phyloP scores from a whole-genome alignment of 2,888 invertebrate genomes.

The Diplolepis rosae region DNA sequence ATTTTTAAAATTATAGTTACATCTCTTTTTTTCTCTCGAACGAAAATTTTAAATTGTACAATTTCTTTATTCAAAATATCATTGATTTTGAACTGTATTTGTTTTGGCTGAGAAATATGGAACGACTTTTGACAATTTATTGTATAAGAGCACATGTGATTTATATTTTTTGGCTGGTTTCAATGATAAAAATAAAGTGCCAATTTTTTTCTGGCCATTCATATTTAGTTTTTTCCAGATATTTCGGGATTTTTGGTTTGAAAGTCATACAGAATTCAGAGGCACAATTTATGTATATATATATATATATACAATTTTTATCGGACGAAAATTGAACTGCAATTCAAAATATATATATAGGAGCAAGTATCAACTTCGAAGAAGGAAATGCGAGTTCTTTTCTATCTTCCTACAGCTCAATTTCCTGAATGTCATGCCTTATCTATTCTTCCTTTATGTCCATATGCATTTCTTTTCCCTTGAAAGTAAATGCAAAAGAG shows the following conservation, averaged over 20 bases:
- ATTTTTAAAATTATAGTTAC: too few species aligned
- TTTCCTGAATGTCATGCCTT: neutral
- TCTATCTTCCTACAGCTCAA: neutral
- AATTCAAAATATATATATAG: neutral
- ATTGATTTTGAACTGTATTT: neutral
- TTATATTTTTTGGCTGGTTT: neutral
- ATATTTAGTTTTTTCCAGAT: neutral
- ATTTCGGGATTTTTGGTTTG: neutral
- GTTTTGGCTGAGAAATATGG: neutral
- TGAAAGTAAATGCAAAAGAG: neutral
- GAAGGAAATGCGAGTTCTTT: neutral
- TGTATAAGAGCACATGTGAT: neutral
- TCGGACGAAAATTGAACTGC: neutral
- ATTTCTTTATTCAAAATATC: too few species aligned
- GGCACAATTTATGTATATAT: neutral
- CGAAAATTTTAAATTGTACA: too few species aligned
- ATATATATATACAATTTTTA: neutral
- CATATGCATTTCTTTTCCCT: too few species aligned
- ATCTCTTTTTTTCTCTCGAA: too few species aligned
- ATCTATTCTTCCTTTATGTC: neutral
- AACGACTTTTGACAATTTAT: neutral
- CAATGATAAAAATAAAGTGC: conserved; percentile 2
- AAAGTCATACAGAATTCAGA: neutral
- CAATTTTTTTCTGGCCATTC: neutral
- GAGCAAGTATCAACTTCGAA: neutral